A percentile compares a stretch with the other conserved stretches of the same genome.
phyloP scores from a whole-genome alignment of 1,140 invertebrate species.

The Camponotus floridanus region DNA sequence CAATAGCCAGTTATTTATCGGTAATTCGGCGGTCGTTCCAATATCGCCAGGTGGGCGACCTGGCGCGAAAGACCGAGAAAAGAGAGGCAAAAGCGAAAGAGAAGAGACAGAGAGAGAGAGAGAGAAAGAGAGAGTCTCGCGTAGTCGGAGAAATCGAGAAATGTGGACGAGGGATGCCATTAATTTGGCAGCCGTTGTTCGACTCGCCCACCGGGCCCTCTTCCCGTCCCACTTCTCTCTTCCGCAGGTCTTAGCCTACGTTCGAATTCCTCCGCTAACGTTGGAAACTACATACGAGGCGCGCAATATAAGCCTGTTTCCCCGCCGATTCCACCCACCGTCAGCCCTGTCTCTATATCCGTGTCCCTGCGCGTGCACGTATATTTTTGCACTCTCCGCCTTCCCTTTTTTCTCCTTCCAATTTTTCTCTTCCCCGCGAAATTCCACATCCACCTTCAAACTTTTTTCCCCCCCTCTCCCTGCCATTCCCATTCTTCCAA shows the following conservation, averaged over 20 bases:
- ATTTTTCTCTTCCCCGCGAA: conserved; percentile 14
- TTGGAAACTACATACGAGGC: conserved; percentile 65
- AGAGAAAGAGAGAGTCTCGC: neutral
- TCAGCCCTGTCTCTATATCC: neutral
- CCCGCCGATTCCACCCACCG: conserved; percentile 8
- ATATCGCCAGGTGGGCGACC: conserved; percentile 71
- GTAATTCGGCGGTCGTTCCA: conserved; percentile 70
- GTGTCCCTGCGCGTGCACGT: neutral
- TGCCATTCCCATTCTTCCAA: conserved; percentile 62
- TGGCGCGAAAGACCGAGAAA: conserved; percentile 10
- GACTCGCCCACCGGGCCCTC: conserved; percentile 71
- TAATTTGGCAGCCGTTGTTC: conserved; percentile 78
- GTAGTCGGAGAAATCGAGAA: conserved; percentile 73
- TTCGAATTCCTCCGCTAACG: conserved; percentile 72
- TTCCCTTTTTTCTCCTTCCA: conserved; percentile 2
- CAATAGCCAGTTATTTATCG: conserved; percentile 77
- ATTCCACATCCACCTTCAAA: conserved; percentile 44
- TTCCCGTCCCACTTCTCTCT: conserved; percentile 28
- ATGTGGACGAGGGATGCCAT: conserved; percentile 75
- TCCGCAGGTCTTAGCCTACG: conserved; percentile 68
- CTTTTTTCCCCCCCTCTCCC: conserved; percentile 20
- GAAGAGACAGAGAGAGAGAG: neutral
- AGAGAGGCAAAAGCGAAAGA: conserved; percentile 4
- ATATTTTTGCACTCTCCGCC: conserved; percentile 44
- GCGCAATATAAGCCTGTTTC: conserved; percentile 73